Evolutionary conservation across 2,113 vertebrate species (phyloP), one percentile per base, ranked within the genome.

Genomic region (Cochlearius cochlearius): DNA sequence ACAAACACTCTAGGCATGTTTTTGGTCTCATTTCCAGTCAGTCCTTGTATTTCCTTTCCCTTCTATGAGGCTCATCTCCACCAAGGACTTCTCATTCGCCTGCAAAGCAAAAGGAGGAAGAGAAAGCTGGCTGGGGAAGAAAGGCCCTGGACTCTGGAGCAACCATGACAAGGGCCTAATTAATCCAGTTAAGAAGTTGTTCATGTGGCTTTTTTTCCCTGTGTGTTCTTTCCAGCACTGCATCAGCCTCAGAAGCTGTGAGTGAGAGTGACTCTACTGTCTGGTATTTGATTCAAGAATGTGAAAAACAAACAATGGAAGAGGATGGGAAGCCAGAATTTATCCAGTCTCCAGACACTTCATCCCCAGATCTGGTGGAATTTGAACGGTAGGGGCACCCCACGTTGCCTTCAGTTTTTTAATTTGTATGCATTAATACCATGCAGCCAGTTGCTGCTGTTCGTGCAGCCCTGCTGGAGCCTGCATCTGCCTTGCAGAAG

Each of bases 341-440:
- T 58, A 69, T 76, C 4, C 81, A 90, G 38, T 86, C 89, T 55
- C 43, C 96, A 9, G 15, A 39, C 30, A 80, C 81, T 76, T 91
- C 95, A 39, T 93, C 97, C 15, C 81, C 96, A 7, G 98, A 98
- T 92, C 96, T 99, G 78, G 69, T 98, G 91, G 98, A 98, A 89
- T 99, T 99, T 97, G 99, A 99, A 88, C 96, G 98, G 98, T 99
- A 97, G 55, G 97, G 78, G 72, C 30, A 27, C 12, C 22, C 18
- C n/a, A 39, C 0, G 0, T 52, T 67, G 60, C 56, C 49, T 72
- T 82, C 30, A 56, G 3, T 15, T 60, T 88, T 92, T 84, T 58
- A 5, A 41, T 72, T 67, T 63, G 32, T 53, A 77, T 64, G 17
- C 52, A 11, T 75, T 85, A 41, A 45, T 34, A 36, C 55, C 3